phyloP scores from a whole-genome alignment of 2,888 invertebrate genomes.

The Dryomyza anilis region DNA sequence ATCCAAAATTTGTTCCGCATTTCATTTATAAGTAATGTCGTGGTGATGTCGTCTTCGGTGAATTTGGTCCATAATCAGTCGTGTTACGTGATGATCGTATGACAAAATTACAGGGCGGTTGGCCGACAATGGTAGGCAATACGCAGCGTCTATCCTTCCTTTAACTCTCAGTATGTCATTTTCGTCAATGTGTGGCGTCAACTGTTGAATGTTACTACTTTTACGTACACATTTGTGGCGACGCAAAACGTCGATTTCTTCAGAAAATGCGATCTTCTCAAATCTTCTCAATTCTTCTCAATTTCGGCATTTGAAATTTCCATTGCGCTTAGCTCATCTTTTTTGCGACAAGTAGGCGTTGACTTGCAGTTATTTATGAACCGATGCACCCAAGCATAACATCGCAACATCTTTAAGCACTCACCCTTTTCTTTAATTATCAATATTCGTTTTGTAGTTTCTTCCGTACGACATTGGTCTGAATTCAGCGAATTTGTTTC shows the following conservation, averaged over 20 bases:
- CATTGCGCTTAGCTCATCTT: background rate
- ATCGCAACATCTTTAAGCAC: background rate
- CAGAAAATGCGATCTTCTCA: background rate
- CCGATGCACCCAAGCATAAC: background rate
- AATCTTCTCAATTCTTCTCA: background rate
- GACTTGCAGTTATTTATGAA: background rate
- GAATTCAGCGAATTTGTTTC: background rate
- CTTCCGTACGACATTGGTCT: background rate
- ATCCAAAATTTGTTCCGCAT: conserved; percentile 23
- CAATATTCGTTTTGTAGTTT: background rate
- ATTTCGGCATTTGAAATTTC: background rate
- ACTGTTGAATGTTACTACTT: too few relatives aligned
- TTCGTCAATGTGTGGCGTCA: background rate
- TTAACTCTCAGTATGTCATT: background rate
- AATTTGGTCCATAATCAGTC: background rate
- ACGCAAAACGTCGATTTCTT: background rate
- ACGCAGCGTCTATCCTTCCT: background rate
- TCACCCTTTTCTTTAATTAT: background rate
- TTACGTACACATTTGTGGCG: background rate
- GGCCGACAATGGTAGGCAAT: conserved; percentile 2
- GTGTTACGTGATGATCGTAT: background rate
- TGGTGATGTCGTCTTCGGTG: conserved; percentile 11
- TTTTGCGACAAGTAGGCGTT: background rate
- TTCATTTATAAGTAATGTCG: conserved; percentile 17
- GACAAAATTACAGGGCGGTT: conserved; percentile 11